Conservation (phyloP, 1,140 invertebrate genomes). For the Pseudomyrmex sp. region DNA sequence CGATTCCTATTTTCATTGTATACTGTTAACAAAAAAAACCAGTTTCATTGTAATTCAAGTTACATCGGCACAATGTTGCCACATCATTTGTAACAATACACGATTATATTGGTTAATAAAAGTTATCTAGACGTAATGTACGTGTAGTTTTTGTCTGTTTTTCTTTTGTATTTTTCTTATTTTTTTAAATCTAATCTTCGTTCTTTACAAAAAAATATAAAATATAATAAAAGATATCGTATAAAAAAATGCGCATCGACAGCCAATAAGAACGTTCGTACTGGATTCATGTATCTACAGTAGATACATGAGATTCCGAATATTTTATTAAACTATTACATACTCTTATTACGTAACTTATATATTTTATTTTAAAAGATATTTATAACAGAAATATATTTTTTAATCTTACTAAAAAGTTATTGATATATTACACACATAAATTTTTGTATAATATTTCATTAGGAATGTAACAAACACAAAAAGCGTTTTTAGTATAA, state of each 20-base stretch:
- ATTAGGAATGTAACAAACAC: too few relatives aligned
- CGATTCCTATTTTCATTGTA: constrained; percentile 81
- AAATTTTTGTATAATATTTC: too few relatives aligned
- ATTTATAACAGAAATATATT: background rate
- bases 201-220: too few relatives aligned
- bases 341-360: background rate
- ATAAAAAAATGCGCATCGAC: constrained; percentile 8
- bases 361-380: background rate
- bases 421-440: too few relatives aligned
- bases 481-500: too few relatives aligned
- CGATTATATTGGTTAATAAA: constrained; percentile 86
- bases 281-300: constrained; percentile 40
- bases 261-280: constrained; percentile 1
- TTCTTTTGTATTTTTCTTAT: background rate
- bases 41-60: constrained; percentile 83
- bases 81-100: constrained; percentile 84
- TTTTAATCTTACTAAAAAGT: too few relatives aligned
- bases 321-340: background rate
- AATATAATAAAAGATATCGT: background rate
- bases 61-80: constrained; percentile 78
- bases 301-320: constrained; percentile 3
- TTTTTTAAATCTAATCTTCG: background rate
- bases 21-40: constrained; percentile 79
- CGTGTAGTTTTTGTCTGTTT: background rate
- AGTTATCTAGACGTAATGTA: constrained; percentile 85